Evolutionary conservation across 2,888 invertebrate genomes (phyloP), one percentile per base, ranked within the genome.

Genomic region (Troides aeacus): DNA sequence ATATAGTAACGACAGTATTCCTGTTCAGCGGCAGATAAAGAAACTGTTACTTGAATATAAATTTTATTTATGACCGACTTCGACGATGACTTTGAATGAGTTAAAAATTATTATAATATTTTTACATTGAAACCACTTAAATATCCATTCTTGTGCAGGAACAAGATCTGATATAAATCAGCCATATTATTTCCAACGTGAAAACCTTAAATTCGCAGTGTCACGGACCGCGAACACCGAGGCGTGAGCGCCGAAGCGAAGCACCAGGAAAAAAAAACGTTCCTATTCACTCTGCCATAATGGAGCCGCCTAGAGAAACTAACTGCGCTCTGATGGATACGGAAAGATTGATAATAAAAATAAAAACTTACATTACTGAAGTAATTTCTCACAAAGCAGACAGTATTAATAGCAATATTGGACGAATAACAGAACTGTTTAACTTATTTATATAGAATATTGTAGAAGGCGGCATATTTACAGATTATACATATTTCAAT

Each of bases 221-320:
- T 87, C 85, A 85, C 82, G 83, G 73, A 71, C 65, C 39, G 70
- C 64, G 79, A 79, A 74, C 78, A 75, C 73, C 74, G 79, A 77
- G 74, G 75, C 77, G 80, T 80, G 80, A 77, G 83, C 85, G 81
- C 76, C 81, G 82, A 81, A 86, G 81, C 87, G 85, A 74, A 77
- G 76, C 84, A 81, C 75, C 77, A 77, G 80, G 81, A 83, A 86
- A 87, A 87, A 87, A 87, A 83, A 77, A 78, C 76, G 79, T 66
- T 73, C 77, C 81, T 80, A 81, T 82, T 84, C 81, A 78, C 74
- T 75, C 74, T 72, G 75, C 74, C 74, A 78, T 80, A 79, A 80
- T 78, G 72, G 75, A 74, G 64, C 36, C 36, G 62, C 24, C 66
- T 69, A 58, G 70, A 66, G 72, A 72, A 69, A 69, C 70, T 64